Conservation (phyloP, 2,888 invertebrate species). For the Drosophila falleni region DNA sequence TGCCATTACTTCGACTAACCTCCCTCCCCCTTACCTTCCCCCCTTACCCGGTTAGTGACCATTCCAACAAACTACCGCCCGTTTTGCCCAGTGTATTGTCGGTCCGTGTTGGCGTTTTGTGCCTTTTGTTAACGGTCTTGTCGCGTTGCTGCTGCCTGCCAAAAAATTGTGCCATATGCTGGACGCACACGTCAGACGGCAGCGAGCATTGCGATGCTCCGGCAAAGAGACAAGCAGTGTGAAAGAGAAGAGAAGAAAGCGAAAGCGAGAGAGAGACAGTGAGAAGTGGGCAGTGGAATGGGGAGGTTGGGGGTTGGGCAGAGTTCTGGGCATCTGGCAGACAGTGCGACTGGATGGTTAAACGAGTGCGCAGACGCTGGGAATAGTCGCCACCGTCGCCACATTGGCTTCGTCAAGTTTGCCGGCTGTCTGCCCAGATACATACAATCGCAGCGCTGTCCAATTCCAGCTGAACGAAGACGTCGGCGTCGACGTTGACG, state of each 20-base stretch:
- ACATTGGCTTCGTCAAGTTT: conserved; percentile 77
- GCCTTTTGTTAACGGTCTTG: conserved; percentile 66
- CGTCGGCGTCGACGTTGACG: conserved; percentile 45
- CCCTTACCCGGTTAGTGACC: conserved; percentile 12
- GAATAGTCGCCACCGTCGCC: conserved; percentile 46
- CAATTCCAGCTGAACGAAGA: conserved; percentile 78
- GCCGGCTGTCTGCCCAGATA: conserved; percentile 42
- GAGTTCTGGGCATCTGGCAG: conserved; percentile 13
- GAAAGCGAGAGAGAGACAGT: not conserved
- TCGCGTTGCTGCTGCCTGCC: conserved; percentile 42
- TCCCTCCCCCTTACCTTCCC: not conserved
- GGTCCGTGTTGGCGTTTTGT: conserved; percentile 67
- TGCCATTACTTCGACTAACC: not conserved
- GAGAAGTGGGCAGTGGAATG: not conserved
- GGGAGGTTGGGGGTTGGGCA: conserved; percentile 3
- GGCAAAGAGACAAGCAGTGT: conserved; percentile 6
- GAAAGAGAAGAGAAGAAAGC: conserved; percentile 7
- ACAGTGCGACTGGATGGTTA: conserved; percentile 41
- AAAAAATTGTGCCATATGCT: conserved; percentile 79
- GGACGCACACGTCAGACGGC: conserved; percentile 46
- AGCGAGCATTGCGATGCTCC: conserved; percentile 63
- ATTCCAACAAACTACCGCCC: conserved; percentile 18
- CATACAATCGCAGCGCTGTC: conserved; percentile 48
- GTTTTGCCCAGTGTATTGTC: conserved; percentile 40
- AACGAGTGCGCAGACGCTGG: conserved; percentile 62